Base-by-base conservation (phyloP, 1,140 invertebrate genomes). In the Drosophila pectinifera region DNA sequence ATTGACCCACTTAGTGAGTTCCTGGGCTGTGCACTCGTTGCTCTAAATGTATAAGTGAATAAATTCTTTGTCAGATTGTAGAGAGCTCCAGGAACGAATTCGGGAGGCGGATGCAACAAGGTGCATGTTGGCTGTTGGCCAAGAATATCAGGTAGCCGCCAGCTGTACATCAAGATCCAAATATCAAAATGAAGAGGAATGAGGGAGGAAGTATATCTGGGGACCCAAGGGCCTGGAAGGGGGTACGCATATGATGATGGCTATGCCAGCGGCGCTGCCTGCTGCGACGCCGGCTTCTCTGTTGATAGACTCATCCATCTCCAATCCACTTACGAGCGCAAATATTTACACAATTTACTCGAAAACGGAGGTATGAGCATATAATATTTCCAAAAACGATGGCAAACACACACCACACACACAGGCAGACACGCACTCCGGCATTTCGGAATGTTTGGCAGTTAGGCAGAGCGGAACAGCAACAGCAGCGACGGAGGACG, bases 321-420 rank as follows among this genome's bases (percentile, higher is more conserved):
- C 83, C 90, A 91, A 91, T 91, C 90, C 90, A 91, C 90, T 91
- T 91, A 91, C 86, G 82, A 91, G 83, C 64, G 90, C 90, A 91
- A 91, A 91, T 91, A 91, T 91, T 91, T 91, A 90, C 90, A 91
- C 90, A 91, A 91, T 91, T 91, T 91, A 91, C 91, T 91, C 78
- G 90, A 91, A 86, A 91, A 89, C 90, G 86, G 90, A 91, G 90
- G 90, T 91, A 91, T 91, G 90, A 91, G 90, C 90, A 91, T 91
- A 91, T 91, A 91, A 91, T 91, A 91, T 91, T 91, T 91, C 90
- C 90, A 90, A 90, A 90, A 90, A 90, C 80, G 80, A 83, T 89
- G 79, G 81, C 75, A 91, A 91, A 90, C 76, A 90, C 74, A 80
- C 51, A 41, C 28, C 80, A 81, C 62, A 57, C 41, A 48, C 51